phyloP scores from a whole-genome alignment of 2,797 vertebrate species.

The Danio albolineatus region DNA sequence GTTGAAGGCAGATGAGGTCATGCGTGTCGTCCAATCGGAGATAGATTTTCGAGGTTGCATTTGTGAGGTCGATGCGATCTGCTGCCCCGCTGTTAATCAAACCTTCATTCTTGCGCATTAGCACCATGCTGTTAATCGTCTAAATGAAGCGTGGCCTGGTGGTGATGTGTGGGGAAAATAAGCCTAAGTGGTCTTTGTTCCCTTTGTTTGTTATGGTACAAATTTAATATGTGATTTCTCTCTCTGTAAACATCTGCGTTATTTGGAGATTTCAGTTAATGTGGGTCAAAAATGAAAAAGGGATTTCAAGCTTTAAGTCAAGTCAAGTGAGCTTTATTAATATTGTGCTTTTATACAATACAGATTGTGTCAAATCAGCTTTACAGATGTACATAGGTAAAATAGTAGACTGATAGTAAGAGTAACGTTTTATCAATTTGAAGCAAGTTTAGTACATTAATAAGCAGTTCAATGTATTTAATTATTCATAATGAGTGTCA shows the following conservation, averaged over 20 bases:
- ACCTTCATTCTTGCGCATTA: neutral
- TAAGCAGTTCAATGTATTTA: too few species aligned
- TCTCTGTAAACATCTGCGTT: neutral
- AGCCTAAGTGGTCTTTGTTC: neutral
- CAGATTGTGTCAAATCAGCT: too few species aligned
- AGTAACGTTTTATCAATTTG: too few species aligned
- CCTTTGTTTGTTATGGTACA: neutral
- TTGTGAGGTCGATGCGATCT: constrained; percentile 29
- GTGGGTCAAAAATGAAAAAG: neutral
- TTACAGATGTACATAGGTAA: too few species aligned
- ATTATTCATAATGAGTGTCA: too few species aligned
- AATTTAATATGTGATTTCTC: neutral
- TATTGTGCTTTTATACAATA: too few species aligned
- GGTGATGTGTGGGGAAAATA: neutral
- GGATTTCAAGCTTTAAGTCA: neutral
- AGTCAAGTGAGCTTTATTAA: too few species aligned
- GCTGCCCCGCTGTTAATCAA: constrained; percentile 40
- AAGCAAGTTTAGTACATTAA: too few species aligned
- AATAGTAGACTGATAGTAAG: too few species aligned
- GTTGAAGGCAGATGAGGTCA: constrained; percentile 42
- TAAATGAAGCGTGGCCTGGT: constrained; percentile 17
- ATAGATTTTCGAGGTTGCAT: constrained; percentile 41
- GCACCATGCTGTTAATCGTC: neutral
- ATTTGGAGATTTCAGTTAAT: neutral
- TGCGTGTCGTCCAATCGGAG: constrained; percentile 27